These are phyloP conservation scores for Yponomeuta cagnagella DNA, from an alignment of 2,888 invertebrate genomes.

Conservation along the genomic window DNA sequence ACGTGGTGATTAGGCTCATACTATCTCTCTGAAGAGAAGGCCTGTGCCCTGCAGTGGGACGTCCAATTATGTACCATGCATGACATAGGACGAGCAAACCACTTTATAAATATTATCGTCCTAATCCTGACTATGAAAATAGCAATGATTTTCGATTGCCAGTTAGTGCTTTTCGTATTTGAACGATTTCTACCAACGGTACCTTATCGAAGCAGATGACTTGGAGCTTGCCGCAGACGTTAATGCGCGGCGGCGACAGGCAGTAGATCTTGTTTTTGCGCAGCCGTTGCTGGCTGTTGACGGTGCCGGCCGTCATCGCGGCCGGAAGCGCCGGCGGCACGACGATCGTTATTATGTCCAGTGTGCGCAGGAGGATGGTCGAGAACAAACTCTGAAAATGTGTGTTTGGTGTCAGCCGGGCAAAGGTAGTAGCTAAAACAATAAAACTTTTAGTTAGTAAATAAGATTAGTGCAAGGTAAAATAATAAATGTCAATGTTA, in stretches of 20 bases:
- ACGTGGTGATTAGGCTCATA: too few relatives aligned
- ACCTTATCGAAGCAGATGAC: conserved; percentile 94
- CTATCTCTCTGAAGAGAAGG: too few relatives aligned
- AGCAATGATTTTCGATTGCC: too few relatives aligned
- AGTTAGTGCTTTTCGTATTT: background rate
- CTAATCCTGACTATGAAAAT: too few relatives aligned
- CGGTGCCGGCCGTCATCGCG: conserved; percentile 88
- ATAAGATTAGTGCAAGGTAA: too few relatives aligned
- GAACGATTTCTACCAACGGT: conserved; percentile 80
- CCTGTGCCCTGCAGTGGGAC: too few relatives aligned
- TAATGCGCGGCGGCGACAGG: conserved; percentile 86
- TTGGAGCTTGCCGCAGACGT: conserved; percentile 86
- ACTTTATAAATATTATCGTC: too few relatives aligned
- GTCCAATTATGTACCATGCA: too few relatives aligned
- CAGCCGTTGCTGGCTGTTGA: conserved; percentile 84
- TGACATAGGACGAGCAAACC: too few relatives aligned
- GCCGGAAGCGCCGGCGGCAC: conserved; percentile 95
- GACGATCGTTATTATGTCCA: conserved; percentile 95
- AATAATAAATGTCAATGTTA: too few relatives aligned
- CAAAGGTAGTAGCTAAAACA: background rate
- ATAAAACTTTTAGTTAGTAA: too few relatives aligned
- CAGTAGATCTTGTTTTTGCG: conserved; percentile 83
- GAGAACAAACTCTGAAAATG: conserved; percentile 63
- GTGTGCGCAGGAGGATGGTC: conserved; percentile 83
- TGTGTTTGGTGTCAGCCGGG: background rate